phyloP scores from a whole-genome alignment of 2,888 invertebrate genomes.

The Melanargia galathea region DNA sequence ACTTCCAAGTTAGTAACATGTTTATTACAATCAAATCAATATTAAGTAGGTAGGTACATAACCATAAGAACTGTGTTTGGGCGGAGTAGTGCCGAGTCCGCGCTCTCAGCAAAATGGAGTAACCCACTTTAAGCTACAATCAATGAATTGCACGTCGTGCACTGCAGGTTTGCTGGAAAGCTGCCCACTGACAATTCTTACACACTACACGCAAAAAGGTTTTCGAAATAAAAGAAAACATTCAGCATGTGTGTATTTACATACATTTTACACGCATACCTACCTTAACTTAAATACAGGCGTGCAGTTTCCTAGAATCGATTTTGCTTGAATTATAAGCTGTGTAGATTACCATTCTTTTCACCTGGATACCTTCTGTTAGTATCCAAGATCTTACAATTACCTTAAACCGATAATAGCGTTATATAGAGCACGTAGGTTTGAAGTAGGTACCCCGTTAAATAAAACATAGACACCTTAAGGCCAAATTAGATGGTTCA shows the following conservation, averaged over 20 bases:
- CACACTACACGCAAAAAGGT: conserved; percentile 9
- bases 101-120: conserved; percentile 76
- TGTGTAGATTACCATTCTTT: too few species aligned
- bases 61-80: conserved; percentile 48
- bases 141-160: conserved; percentile 79
- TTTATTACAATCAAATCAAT: too few species aligned
- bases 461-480: too few species aligned
- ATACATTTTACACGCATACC: not conserved
- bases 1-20: too few species aligned
- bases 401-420: too few species aligned
- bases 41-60: not conserved
- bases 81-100: conserved; percentile 68
- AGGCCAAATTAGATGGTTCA: too few species aligned
- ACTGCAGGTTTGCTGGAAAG: conserved; percentile 76
- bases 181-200: conserved; percentile 67
- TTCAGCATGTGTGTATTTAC: not conserved
- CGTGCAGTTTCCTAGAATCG: too few species aligned
- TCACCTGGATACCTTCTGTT: too few species aligned
- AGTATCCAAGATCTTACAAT: too few species aligned
- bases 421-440: too few species aligned
- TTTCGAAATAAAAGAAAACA: not conserved
- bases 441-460: too few species aligned
- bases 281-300: not conserved
- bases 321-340: too few species aligned
- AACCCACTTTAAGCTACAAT: conserved; percentile 79